These are phyloP conservation scores for Rhizoglyphus robini DNA, from an alignment of 1,140 invertebrate species.

Conservation along the genomic window DNA sequence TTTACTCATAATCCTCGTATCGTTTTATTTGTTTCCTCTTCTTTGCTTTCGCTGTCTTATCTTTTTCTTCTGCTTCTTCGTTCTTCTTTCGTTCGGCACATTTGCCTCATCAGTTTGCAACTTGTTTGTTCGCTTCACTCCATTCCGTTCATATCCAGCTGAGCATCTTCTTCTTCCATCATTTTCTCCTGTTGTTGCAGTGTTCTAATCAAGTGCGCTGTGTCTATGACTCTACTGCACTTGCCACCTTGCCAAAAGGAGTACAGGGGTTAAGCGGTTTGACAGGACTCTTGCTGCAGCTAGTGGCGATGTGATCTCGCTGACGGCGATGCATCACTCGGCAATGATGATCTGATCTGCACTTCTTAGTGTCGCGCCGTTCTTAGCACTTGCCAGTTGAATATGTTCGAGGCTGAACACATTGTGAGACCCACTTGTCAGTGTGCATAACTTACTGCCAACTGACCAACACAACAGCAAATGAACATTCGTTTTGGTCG, in stretches of 20 bases:
- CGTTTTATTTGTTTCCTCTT: too few species aligned
- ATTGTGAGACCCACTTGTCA: too few species aligned
- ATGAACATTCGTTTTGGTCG: too few species aligned
- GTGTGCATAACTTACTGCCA: background rate
- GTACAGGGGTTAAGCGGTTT: background rate
- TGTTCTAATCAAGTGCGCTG: background rate
- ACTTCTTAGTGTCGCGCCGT: too few species aligned
- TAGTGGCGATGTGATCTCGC: background rate
- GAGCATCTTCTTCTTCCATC: constrained; percentile 3
- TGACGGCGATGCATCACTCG: constrained; percentile 5
- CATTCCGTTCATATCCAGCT: constrained; percentile 2
- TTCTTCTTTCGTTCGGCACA: background rate
- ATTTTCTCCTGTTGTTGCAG: background rate
- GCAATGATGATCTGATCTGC: too few species aligned
- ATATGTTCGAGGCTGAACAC: too few species aligned
- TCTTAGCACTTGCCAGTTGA: too few species aligned
- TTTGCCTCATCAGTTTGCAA: background rate
- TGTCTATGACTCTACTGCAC: too few species aligned
- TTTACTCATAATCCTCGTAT: background rate
- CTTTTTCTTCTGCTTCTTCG: background rate
- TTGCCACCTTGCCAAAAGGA: background rate
- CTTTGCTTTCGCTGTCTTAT: too few species aligned
- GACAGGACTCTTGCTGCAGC: background rate
- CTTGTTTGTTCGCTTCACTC: background rate
- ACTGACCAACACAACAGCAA: background rate